Percentiles rank a stretch among this genome's conserved stretches.
phyloP scores from a whole-genome alignment of 2,113 vertebrate genomes.

The Mirounga angustirostris region DNA sequence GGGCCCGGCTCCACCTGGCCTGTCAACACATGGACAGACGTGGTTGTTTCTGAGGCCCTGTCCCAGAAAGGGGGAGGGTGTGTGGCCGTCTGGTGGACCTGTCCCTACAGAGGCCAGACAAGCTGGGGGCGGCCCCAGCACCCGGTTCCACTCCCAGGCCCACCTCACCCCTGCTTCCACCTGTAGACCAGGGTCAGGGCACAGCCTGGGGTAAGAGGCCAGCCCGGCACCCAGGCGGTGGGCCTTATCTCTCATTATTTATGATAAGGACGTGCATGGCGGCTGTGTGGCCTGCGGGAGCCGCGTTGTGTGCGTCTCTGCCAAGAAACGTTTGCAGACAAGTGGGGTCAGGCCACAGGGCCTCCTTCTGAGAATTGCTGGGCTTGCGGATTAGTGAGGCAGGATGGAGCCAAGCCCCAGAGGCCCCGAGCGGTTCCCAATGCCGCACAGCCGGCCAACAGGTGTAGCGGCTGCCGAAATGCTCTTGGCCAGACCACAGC shows the following conservation, averaged over 20 bases:
- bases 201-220: neutral
- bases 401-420: constrained; percentile 71
- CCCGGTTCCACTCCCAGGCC: neutral
- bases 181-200: neutral
- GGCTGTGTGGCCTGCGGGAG: constrained; percentile 45
- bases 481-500: neutral
- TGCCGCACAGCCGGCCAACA: constrained; percentile 65
- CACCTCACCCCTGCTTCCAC: neutral
- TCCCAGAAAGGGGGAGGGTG: neutral
- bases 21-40: neutral
- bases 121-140: neutral
- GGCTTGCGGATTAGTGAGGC: constrained; percentile 62
- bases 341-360: constrained; percentile 68
- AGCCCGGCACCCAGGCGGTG: neutral
- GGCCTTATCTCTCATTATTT: constrained; percentile 49
- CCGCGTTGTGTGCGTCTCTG: neutral
- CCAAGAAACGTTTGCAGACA: constrained; percentile 72
- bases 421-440: constrained; percentile 67
- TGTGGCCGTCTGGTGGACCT: neutral
- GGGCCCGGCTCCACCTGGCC: neutral
- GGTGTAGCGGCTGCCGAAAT: constrained; percentile 73
- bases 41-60: neutral
- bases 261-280: neutral
- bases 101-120: neutral
- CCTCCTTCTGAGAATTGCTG: constrained; percentile 73